phyloP scores from a whole-genome alignment of 2,113 vertebrate species.

The Clarias magur region DNA sequence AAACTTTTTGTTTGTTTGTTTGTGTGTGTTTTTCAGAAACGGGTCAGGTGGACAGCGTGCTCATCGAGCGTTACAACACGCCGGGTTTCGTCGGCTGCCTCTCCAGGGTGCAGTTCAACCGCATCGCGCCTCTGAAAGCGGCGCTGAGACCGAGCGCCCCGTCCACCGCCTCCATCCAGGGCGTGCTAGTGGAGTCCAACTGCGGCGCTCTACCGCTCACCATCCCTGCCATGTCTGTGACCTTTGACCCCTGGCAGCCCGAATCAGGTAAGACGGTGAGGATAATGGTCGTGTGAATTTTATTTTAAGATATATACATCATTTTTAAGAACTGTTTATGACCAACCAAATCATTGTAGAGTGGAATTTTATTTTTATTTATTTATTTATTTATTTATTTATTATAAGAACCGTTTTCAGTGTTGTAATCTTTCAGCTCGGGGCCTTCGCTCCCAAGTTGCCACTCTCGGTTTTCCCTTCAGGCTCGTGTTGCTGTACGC shows the following conservation, averaged over 20 bases:
- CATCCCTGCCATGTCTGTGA: slow-evolving; percentile 85
- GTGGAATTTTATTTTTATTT: background rate
- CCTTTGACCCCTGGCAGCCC: slow-evolving; percentile 89
- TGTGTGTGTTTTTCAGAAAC: slow-evolving; percentile 76
- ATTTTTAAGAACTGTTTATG: background rate
- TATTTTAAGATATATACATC: background rate
- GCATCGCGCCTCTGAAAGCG: slow-evolving; percentile 86
- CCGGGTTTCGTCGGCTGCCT: slow-evolving; percentile 93
- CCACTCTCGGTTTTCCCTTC: background rate
- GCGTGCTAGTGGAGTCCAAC: slow-evolving; percentile 93
- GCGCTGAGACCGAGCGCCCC: slow-evolving; percentile 78
- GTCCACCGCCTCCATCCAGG: slow-evolving; percentile 82
- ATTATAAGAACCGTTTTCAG: no score
- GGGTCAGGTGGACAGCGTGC: slow-evolving; percentile 88
- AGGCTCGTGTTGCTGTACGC: background rate
- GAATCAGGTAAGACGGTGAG: slow-evolving; percentile 78
- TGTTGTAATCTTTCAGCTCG: no score
- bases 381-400: no score
- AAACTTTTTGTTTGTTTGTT: background rate
- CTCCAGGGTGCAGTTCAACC: slow-evolving; percentile 90
- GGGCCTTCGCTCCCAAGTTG: no score
- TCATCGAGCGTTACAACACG: slow-evolving; percentile 91
- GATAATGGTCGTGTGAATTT: background rate
- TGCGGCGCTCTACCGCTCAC: slow-evolving; percentile 92
- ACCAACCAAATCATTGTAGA: background rate